Evolutionary conservation across 2,888 invertebrate genomes (phyloP).

Genomic region (Drosophila buzzatii): DNA sequence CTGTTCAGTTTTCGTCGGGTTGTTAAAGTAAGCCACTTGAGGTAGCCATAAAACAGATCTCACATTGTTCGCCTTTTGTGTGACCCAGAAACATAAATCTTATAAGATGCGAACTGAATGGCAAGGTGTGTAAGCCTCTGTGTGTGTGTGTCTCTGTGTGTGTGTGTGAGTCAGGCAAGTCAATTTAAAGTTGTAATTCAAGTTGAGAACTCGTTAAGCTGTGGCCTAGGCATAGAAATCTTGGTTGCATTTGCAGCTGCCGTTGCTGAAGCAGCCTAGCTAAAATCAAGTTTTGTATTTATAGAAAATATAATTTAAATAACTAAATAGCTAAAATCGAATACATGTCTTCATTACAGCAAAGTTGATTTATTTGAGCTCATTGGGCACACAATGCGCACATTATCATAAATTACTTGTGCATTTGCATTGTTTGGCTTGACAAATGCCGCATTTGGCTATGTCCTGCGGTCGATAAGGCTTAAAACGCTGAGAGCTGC

Average conservation of each 20-base stretch:
- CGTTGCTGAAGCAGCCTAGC: background rate
- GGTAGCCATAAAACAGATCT: constrained; percentile 59
- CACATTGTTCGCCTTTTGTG: constrained; percentile 53
- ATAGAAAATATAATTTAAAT: constrained; percentile 3
- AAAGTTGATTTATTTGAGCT: background rate
- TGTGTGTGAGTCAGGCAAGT: constrained; percentile 44
- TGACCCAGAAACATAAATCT: constrained; percentile 59
- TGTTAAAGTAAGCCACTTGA: constrained; percentile 68
- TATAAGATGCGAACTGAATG: constrained; percentile 44
- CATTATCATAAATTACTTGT: constrained; percentile 25
- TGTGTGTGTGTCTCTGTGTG: background rate
- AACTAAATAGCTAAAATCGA: background rate
- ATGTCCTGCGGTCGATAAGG: constrained; percentile 34
- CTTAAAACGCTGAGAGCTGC: constrained; percentile 23
- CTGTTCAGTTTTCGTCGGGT: constrained; percentile 46
- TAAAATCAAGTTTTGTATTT: background rate
- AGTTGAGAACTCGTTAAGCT: constrained; percentile 47
- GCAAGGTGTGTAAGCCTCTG: background rate
- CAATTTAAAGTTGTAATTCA: constrained; percentile 68
- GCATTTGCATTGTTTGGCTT: constrained; percentile 23
- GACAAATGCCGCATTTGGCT: constrained; percentile 20
- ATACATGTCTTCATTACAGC: background rate
- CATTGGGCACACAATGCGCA: background rate
- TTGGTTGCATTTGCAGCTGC: constrained; percentile 1
- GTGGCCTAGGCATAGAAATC: constrained; percentile 31